Evolutionary conservation across 92 coral and sea anemone genomes (phyloP).

Genomic region (Parazoanthus atlanticus): DNA sequence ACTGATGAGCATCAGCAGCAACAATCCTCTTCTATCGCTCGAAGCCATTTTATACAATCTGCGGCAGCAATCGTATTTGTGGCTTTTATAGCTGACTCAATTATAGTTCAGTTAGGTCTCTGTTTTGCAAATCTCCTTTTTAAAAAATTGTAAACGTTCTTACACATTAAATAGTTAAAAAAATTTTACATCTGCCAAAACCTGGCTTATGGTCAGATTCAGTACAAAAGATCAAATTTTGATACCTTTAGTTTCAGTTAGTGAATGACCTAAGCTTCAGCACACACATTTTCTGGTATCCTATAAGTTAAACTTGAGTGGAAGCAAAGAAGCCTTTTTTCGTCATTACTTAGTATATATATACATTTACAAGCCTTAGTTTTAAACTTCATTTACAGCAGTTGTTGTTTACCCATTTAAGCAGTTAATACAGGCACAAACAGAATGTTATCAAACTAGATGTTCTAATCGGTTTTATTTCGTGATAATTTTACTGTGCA

Average conservation of each 20-base stretch:
- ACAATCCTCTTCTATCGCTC: not conserved
- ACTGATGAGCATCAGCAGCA: not conserved
- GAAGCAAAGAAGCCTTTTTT: not conserved
- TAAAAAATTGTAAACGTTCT: not conserved
- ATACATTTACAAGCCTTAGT: not conserved
- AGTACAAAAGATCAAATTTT: too few species aligned
- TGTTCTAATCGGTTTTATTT: not conserved
- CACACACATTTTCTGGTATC: not conserved
- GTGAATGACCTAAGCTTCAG: not conserved
- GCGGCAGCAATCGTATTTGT: not conserved
- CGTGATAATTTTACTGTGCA: not conserved
- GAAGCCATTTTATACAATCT: not conserved
- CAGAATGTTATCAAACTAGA: not conserved
- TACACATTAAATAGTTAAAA: not conserved
- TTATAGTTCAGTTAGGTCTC: not conserved
- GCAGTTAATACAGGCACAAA: not conserved
- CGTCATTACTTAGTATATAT: not conserved
- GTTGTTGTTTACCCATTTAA: not conserved
- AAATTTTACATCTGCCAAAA: too few species aligned
- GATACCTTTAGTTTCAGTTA: not conserved
- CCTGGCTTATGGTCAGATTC: not conserved
- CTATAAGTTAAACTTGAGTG: not conserved
- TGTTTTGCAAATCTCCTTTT: too few species aligned
- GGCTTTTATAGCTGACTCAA: not conserved
- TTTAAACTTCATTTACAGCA: not conserved